Percentiles rank a stretch among this genome's conserved stretches.
Evolutionary conservation across 2,888 invertebrate species (phyloP).

Genomic region (Tachystola acroxantha): DNA sequence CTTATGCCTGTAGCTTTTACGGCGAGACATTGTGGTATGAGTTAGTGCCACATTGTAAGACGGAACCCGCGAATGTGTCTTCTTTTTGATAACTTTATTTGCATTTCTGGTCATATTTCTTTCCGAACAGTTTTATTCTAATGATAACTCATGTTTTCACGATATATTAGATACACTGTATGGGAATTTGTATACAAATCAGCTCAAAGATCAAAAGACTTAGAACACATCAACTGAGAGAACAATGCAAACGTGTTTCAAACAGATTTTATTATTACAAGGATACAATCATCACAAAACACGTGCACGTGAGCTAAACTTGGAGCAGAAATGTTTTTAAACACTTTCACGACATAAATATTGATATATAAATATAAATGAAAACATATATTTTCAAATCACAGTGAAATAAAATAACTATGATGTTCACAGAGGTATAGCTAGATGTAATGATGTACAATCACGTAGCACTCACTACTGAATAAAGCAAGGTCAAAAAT

Average conservation of each 20-base stretch:
- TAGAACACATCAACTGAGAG: slow-evolving; percentile 9
- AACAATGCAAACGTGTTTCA: slow-evolving; percentile 20
- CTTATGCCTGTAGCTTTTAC: background rate
- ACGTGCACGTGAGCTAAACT: background rate
- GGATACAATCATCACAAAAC: slow-evolving; percentile 5
- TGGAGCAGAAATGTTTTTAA: background rate
- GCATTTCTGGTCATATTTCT: slow-evolving; percentile 23
- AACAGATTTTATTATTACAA: slow-evolving; percentile 20
- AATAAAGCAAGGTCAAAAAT: too few species aligned
- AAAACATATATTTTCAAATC: background rate
- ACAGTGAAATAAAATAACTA: background rate
- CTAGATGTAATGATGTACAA: too few species aligned
- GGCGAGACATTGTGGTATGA: background rate
- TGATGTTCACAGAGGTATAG: background rate
- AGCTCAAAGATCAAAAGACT: too few species aligned
- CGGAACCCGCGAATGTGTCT: background rate
- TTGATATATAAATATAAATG: slow-evolving; percentile 13
- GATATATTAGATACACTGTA: too few species aligned
- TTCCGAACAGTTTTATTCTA: too few species aligned
- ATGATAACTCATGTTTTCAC: too few species aligned
- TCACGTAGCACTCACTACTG: too few species aligned
- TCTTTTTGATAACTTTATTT: slow-evolving; percentile 17
- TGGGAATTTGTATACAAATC: too few species aligned
- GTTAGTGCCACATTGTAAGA: background rate
- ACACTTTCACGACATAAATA: background rate